Conservation (phyloP, 2,797 vertebrate genomes). For the Clamator glandarius region DNA sequence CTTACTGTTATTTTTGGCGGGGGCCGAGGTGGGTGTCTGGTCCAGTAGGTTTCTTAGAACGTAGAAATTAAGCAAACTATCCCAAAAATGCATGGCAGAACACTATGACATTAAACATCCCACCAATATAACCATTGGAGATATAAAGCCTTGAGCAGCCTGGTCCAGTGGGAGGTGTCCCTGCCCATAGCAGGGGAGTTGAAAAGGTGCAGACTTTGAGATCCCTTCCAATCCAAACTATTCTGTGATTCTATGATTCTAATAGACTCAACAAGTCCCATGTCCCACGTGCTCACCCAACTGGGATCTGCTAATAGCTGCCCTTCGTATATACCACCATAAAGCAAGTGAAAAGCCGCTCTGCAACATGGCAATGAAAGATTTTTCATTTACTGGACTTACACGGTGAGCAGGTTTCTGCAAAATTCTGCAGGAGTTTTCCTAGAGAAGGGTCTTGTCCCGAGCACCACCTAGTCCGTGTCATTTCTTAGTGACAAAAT, state of each 20-base stretch:
- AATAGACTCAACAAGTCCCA: neutral
- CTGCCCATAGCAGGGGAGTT: no score
- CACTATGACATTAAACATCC: neutral
- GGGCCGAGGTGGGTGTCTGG: neutral
- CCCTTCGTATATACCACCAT: rapidly evolving
- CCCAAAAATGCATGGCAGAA: neutral
- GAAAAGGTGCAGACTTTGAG: no score
- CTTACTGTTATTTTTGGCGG: neutral
- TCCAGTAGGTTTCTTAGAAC: neutral
- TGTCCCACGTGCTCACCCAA: rapidly evolving
- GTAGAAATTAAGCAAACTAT: neutral
- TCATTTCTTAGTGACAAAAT: neutral
- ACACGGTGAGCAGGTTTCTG: neutral
- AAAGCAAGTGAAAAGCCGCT: neutral
- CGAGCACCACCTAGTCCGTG: neutral
- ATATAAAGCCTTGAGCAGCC: no score
- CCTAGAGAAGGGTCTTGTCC: neutral
- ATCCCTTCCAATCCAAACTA: no score
- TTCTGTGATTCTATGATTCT: no score
- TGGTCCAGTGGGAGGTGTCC: no score
- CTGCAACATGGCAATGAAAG: neutral
- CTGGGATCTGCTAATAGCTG: neutral
- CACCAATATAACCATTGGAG: neutral
- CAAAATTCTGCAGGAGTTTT: neutral
- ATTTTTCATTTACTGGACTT: neutral